Conservation (phyloP, 2,113 vertebrate genomes). For the Cynocephalus volans region DNA sequence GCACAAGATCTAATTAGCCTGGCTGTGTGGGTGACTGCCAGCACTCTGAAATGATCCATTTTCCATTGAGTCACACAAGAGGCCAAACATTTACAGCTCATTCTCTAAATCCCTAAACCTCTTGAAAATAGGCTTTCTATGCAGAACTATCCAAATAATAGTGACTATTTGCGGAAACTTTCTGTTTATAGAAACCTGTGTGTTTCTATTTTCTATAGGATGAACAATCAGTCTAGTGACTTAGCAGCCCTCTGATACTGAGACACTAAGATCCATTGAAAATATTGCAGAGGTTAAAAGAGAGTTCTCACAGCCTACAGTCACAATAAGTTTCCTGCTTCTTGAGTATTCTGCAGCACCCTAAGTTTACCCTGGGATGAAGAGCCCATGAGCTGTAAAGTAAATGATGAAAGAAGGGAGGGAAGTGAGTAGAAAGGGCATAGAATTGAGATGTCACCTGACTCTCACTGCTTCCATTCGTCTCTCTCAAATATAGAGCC, state of each 20-base stretch:
- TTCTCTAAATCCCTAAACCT: constrained; percentile 39
- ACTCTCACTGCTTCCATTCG: neutral
- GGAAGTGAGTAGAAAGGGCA: neutral
- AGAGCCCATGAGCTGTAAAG: neutral
- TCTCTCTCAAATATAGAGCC: neutral
- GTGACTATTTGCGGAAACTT: neutral
- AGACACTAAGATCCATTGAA: neutral
- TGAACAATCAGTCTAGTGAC: neutral
- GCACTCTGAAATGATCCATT: neutral
- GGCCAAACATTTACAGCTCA: neutral
- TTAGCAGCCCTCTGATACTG: neutral
- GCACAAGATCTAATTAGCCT: constrained; percentile 48
- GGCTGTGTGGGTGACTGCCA: constrained; percentile 11
- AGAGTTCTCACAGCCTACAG: neutral
- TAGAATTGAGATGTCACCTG: neutral
- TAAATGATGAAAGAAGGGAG: neutral
- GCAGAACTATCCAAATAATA: constrained; percentile 52
- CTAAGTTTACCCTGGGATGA: neutral
- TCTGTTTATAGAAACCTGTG: constrained; percentile 24
- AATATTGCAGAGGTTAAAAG: neutral
- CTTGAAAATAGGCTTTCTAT: constrained; percentile 33
- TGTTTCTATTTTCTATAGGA: constrained; percentile 30
- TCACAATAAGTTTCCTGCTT: neutral
- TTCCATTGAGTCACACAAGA: constrained; percentile 4
- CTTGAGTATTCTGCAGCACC: neutral